Base-by-base conservation (phyloP, 1,140 invertebrate genomes). In the Galendromus occidentalis region DNA sequence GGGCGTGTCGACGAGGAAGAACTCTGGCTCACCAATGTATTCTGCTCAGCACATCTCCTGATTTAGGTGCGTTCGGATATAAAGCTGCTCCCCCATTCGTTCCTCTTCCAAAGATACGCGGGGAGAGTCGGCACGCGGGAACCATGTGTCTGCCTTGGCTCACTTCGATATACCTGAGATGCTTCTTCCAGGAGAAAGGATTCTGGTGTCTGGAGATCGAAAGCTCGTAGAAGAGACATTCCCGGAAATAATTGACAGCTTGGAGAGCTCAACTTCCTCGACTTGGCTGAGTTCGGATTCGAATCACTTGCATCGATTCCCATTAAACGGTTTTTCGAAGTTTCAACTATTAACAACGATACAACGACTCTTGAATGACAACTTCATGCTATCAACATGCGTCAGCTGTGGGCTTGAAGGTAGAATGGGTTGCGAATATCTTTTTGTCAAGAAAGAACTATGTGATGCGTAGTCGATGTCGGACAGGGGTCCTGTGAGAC, bases 281-380 rank as follows among this genome's bases (percentile, higher is more conserved):
- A 80, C 85, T 20, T 89, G 86, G 84, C 87, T 87, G 71, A 82
- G 87, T 69, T 82, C 84, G 67, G 88, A 91, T 75, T 82, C 83
- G 44, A 81, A 85, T 39, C 86, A 89, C 76, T 85, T 91, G 7
- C 89, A 91, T 65, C 79, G 90, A 47, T 92, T 92, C 73, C 89
- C 89, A 1, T 76, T 93, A 12, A 93, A 93, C 74, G 88, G 89
- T 67, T 92, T 89, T 75, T 91, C 87, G 76, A 91, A 92, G 73
- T 76, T 93, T 29, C 91, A 91, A 74, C 91, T 87, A 12, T 82
- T 92, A 42, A 87, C 92, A 76, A 87, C 88, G 30, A 86, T 92
- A 68, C 86, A 86, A 67, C 82, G 88, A 72, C 80, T 93, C 22
- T 77, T 92, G 18, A 90, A 90, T 75, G 80, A 84, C 66, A 84